Base-by-base conservation (phyloP, 2,113 vertebrate species). In the Tenrec ecaudatus region DNA sequence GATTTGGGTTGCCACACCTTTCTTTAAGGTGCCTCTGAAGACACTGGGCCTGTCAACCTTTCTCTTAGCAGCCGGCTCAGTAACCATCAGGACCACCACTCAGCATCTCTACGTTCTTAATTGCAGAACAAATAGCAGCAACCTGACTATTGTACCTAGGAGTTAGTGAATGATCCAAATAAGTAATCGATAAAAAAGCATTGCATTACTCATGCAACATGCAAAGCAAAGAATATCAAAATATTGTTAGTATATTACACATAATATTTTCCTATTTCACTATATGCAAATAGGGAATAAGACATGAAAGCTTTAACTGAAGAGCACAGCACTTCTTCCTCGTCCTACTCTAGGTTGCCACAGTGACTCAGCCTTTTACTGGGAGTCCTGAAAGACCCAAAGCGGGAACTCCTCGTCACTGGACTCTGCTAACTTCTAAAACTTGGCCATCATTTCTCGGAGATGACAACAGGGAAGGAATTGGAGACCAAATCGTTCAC, bases 401-500 rank as follows among this genome's bases (percentile, higher is more conserved):
- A 11, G 40, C 33, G 14, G 31, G 14, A 78, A 85, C 9, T 77
- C 27, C 23, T 73, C 8, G 9, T 93, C 64, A 25, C 23, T 81
- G 36, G 85, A 75, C 73, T 40, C 12, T 82, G 31, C 23, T 60
- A 3, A 83, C 66, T 86, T 86, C 43, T 75, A 57, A 85, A 76
- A 88, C 66, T 40, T 76, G 31, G 33, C 58, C 27, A n/a, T 92
- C 43, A 20, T 75, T 84, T 87, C 84, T 96, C 83, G 64, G 27
- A 86, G 66, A 27, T 71, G 78, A 94, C 58, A 93, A 81, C 40
- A 0, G 0, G 83, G 43, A 82, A 78, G 64, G 38, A 89, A 89
- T n/a, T 87, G 84, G 60, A 69, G 19, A 93, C 17, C 64, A 88
- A 90, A 91, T 3, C 75, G n/a, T 86, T 91, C 82, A 77, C 73